phyloP scores from a whole-genome alignment of 1,140 invertebrate species.

The Ostrea edulis region DNA sequence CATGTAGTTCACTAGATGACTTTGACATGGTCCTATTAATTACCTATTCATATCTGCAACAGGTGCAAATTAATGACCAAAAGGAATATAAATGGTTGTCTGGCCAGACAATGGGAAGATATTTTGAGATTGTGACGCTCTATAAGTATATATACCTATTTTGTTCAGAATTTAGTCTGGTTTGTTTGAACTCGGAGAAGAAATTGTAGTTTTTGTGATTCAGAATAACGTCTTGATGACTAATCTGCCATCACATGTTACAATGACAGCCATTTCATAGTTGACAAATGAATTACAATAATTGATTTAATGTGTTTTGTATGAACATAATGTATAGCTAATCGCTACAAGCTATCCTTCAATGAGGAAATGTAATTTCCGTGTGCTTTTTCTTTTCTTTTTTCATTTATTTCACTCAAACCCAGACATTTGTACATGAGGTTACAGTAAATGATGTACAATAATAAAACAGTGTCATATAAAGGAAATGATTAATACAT shows the following conservation, averaged over 20 bases:
- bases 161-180: neutral
- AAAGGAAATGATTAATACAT: too few relatives aligned
- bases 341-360: neutral
- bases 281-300: conserved; percentile 36
- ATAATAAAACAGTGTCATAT: too few relatives aligned
- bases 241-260: conserved; percentile 8
- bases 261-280: neutral
- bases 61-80: conserved; percentile 30
- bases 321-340: neutral
- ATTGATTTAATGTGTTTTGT: conserved; percentile 35
- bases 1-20: neutral
- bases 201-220: conserved; percentile 2
- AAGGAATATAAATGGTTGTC: neutral
- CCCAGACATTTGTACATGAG: too few relatives aligned
- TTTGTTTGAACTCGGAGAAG: neutral
- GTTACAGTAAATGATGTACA: too few relatives aligned
- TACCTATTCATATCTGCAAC: conserved; percentile 27
- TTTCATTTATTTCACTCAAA: neutral
- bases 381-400: neutral
- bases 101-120: conserved; percentile 13
- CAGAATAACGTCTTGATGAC: neutral
- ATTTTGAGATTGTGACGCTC: neutral
- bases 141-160: neutral
- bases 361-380: neutral
- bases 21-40: neutral